These are phyloP conservation scores for Neodon shergylaensis DNA, from an alignment of 2,113 vertebrate genomes.

Conservation along the genomic window DNA sequence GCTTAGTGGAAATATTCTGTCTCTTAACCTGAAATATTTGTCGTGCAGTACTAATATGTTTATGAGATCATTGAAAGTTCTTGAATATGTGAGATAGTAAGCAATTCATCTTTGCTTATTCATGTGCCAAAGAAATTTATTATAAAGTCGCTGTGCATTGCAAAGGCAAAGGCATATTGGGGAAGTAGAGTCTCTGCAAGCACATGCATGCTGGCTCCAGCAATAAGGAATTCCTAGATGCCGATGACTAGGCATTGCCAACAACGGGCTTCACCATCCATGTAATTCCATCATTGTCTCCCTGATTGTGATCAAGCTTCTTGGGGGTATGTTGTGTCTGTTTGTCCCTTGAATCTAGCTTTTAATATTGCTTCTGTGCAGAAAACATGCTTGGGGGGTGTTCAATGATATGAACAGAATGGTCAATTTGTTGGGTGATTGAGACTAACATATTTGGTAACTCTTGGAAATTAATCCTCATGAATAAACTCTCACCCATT, in stretches of 20 bases:
- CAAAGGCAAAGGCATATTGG: conserved; percentile 4
- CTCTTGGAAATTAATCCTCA: background rate
- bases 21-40: background rate
- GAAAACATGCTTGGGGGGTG: rapidly evolving
- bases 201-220: background rate
- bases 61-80: conserved; percentile 14
- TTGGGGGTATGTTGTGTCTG: rapidly evolving
- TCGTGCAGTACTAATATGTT: background rate
- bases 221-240: background rate
- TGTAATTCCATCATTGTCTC: background rate
- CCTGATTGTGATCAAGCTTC: background rate
- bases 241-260: background rate
- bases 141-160: background rate
- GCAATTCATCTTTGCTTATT: background rate
- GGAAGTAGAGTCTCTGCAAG: background rate
- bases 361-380: background rate
- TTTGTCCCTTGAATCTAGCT: background rate
- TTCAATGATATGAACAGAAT: background rate
- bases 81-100: background rate
- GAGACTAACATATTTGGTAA: background rate
- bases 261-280: background rate
- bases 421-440: background rate
- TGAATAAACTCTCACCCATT: background rate
- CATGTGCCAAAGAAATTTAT: background rate
- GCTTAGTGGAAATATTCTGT: background rate